A percentile compares a stretch with the other conserved stretches of the same genome.
Conservation (phyloP, 2,888 invertebrate genomes). For the Sepiola atlantica region DNA sequence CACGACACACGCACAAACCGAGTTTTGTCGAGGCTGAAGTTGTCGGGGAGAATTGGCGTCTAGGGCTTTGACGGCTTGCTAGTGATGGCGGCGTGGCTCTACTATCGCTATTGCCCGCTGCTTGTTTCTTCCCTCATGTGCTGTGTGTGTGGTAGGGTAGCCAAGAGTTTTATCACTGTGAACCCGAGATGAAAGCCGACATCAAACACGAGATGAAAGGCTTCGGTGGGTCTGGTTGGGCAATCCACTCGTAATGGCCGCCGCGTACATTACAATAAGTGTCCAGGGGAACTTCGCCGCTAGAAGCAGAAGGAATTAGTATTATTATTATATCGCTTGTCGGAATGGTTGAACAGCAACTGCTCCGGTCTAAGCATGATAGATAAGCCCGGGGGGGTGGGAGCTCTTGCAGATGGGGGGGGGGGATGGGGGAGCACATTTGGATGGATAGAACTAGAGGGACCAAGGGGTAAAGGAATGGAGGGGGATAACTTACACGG, state of each 20-base stretch:
- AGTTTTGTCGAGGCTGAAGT: too few species aligned
- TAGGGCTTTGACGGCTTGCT: too few species aligned
- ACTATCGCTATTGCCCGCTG: background rate
- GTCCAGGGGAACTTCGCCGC: constrained; percentile 42
- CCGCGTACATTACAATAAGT: constrained; percentile 40
- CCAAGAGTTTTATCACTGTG: constrained; percentile 41
- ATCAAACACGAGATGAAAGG: constrained; percentile 46
- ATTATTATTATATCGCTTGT: constrained; percentile 48
- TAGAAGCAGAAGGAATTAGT: constrained; percentile 45
- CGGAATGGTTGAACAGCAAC: constrained; percentile 39
- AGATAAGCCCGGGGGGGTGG: background rate
- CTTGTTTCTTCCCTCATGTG: background rate
- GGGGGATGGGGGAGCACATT: too few species aligned
- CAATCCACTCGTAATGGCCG: constrained; percentile 41
- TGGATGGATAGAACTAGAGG: too few species aligned
- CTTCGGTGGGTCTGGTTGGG: constrained; percentile 32
- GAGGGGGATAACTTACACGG: too few species aligned
- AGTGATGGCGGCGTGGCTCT: too few species aligned
- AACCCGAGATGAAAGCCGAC: constrained; percentile 44
- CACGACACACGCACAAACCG: too few species aligned
- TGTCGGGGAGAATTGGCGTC: too few species aligned
- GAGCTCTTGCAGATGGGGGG: background rate
- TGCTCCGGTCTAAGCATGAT: constrained; percentile 3
- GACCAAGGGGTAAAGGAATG: too few species aligned
- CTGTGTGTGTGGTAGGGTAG: background rate